Evolutionary conservation across 2,888 invertebrate genomes (phyloP).

Genomic region (Xylota sylvarum): DNA sequence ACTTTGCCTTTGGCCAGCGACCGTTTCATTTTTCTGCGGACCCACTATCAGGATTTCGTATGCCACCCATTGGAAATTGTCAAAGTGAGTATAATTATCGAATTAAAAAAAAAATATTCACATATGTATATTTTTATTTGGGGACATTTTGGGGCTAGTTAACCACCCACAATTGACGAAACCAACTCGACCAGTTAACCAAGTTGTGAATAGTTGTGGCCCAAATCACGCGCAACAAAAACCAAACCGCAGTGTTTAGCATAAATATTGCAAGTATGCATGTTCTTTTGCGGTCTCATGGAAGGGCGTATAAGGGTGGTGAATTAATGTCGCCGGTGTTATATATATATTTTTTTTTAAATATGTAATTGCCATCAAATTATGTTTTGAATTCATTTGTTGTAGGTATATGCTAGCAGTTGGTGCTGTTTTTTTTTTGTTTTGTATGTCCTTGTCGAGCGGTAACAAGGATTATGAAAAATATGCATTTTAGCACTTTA

Average conservation of each 20-base stretch:
- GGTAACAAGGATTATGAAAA: slow-evolving; percentile 17
- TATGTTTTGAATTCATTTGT: slow-evolving; percentile 46
- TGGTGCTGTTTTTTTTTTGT: not conserved
- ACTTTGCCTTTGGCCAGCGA: slow-evolving; percentile 95
- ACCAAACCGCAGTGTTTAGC: slow-evolving; percentile 79
- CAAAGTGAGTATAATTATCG: slow-evolving; percentile 92
- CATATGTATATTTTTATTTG: not conserved
- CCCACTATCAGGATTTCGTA: slow-evolving; percentile 93
- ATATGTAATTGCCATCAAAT: slow-evolving; percentile 53
- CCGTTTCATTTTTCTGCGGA: slow-evolving; percentile 95
- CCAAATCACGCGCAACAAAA: slow-evolving; percentile 77
- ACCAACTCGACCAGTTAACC: slow-evolving; percentile 72
- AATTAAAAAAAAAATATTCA: not conserved
- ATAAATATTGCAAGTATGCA: slow-evolving; percentile 79
- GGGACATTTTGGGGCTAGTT: not conserved
- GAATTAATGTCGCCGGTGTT: slow-evolving; percentile 18
- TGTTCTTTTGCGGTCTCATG: slow-evolving; percentile 74
- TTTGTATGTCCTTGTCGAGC: not conserved
- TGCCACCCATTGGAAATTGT: slow-evolving; percentile 95
- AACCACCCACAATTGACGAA: slow-evolving; percentile 55
- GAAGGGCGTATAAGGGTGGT: slow-evolving; percentile 15
- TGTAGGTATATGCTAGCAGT: not conserved
- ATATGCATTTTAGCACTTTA: slow-evolving; percentile 64
- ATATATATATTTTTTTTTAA: slow-evolving; percentile 3
- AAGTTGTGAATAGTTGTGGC: slow-evolving; percentile 78